Base-by-base conservation (phyloP, 2,113 vertebrate genomes). In the Siniperca chuatsi region DNA sequence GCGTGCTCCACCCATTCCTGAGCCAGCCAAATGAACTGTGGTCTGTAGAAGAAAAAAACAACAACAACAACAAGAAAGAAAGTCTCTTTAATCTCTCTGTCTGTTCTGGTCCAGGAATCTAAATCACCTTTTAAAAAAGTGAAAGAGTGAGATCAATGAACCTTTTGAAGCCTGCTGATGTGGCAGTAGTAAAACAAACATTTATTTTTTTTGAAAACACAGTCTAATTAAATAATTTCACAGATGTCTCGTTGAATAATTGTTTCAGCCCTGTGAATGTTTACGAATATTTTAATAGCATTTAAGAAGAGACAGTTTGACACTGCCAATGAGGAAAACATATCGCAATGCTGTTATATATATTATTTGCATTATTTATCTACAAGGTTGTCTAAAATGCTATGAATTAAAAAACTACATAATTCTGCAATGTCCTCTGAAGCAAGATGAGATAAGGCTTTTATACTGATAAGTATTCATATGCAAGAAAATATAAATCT, bases 1-100 rank as follows among this genome's bases (percentile, higher is more conserved):
- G 73, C 96, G 97, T 0, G 87, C 96, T 78, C 94, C 95, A 46
- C 96, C 97, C 84, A 96, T 99, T 87, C 95, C 98, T 0, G 98
- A 99, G 89, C 84, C 97, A 0, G 97, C 96, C 90, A 97, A 97
- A 89, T 99, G 95, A 96, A 84, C 87, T 71, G 50, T 23, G 65
- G 79, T 70, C 84, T 69, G 18, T 23, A 71, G 74, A 46, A 35
- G 57, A 58, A 55, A 35, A n/a, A 73, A 37, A 29, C 37, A 12
- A 37, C 46, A 55, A 37, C 46, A 55, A 65, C 72, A 71, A 82
- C 33, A 69, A 87, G 71, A 87, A 55, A 79, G 50, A 82, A 79
- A 72, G 61, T 58, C 50, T 81, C 79, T 81, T 52, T 68, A 73
- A 80, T 77, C 61, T 72, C 66, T 33, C 72, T 54, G 64, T 87